These are phyloP conservation scores for Laspeyria flexula DNA, from an alignment of 2,888 invertebrate genomes.

Conservation along the genomic window DNA sequence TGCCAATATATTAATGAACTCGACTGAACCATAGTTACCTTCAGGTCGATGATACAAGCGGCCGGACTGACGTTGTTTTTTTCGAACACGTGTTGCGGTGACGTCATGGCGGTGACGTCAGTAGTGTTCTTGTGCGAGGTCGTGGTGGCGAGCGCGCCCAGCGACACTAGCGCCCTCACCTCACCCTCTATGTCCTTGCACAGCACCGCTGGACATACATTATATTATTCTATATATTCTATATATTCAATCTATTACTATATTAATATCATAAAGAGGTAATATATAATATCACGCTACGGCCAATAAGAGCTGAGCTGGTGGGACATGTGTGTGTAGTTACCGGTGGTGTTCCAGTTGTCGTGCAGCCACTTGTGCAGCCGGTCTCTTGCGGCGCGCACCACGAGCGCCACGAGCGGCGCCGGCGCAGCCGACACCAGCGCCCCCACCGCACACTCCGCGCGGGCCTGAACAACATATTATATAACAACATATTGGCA, in stretches of 20 bases:
- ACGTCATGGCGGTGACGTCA: constrained; percentile 40
- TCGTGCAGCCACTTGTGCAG: constrained; percentile 61
- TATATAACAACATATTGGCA: too few relatives aligned
- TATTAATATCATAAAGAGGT: too few relatives aligned
- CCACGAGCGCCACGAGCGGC: constrained; percentile 56
- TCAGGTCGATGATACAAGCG: constrained; percentile 60
- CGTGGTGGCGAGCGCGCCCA: constrained; percentile 45
- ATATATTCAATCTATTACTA: too few relatives aligned
- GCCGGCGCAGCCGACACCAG: constrained; percentile 60
- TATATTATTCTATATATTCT: too few relatives aligned
- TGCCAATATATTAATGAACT: too few relatives aligned
- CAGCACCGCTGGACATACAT: constrained; percentile 57
- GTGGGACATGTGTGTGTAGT: too few relatives aligned
- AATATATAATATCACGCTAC: too few relatives aligned
- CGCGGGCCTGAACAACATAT: constrained; percentile 26
- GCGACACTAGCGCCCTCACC: constrained; percentile 50
- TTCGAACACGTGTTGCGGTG: constrained; percentile 45
- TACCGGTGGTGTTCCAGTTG: constrained; percentile 61
- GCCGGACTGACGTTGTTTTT: constrained; percentile 58
- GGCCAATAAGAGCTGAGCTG: too few relatives aligned
- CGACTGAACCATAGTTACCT: too few relatives aligned
- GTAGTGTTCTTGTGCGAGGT: constrained; percentile 1
- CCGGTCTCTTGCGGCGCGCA: constrained; percentile 34
- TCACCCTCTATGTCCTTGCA: constrained; percentile 71
- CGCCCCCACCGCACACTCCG: constrained; percentile 57